Evolutionary conservation across 2,888 invertebrate genomes (phyloP), one percentile per base, ranked within the genome.

Genomic region (Trachelus tabidus): DNA sequence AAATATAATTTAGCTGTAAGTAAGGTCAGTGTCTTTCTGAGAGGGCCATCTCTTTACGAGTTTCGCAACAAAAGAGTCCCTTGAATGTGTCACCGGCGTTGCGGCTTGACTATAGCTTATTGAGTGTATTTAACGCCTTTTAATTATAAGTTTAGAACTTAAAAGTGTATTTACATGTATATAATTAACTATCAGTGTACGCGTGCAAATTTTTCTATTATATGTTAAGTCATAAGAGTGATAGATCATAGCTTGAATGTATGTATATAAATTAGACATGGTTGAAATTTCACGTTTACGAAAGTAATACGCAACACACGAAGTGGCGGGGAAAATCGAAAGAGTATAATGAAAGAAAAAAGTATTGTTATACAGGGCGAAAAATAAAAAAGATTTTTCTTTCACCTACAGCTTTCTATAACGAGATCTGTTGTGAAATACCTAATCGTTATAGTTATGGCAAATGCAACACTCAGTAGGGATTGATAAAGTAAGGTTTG

Each of bases 111-210:
- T 23, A 23, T 23, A 23, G 2, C 56, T 56, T 23, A 2, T 23
- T 23, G 15, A 56, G 9, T 56, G 1, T 56, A 2, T 6, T 23
- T 56, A 23, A 15, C 23, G 0, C 23, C 4, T 56, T 9, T 9
- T 23, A 56, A 23, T 23, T 56, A 9, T 56, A 56, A 56, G 56
- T 1, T 23, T 56, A 56, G 56, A 56, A 56, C 23, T 9, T 56
- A 23, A 23, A 56, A 56, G 56, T 56, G 56, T 15, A 23, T 56
- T 56, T 56, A 56, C 23, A 23, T 56, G 2, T 23, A 56, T 56
- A 56, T 23, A 9, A 23, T 23, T 2, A 23, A 56, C 23, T 34
- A 73, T 79, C 73, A 74, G 76, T 79, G 68, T n/a, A 79, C 34
- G 73, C 15, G 15, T 33, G 56, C 11, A 69, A 56, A 56, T 9